Conservation (phyloP, 2,113 vertebrate genomes). For the Syngnathus scovelli region DNA sequence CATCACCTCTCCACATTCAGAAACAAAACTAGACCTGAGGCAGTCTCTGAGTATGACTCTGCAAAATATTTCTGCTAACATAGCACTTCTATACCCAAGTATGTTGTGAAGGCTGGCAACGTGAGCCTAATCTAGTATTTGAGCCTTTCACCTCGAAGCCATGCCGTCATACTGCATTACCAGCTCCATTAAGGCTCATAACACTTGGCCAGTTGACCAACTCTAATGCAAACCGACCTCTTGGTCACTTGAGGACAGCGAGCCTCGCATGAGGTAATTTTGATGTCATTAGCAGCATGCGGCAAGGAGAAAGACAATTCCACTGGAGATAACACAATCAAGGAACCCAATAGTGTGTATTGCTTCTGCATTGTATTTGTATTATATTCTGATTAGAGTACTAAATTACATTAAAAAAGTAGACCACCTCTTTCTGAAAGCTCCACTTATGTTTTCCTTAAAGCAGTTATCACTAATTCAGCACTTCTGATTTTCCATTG, state of each 20-base stretch:
- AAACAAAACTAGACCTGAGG: conserved; percentile 7
- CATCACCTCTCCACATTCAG: too few species aligned
- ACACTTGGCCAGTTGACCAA: conserved; percentile 45
- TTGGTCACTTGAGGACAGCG: conserved; percentile 39
- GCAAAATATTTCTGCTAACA: conserved; percentile 38
- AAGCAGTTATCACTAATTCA: conserved; percentile 59
- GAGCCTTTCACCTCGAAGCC: conserved; percentile 34
- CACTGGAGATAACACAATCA: conserved; percentile 6
- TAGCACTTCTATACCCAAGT: conserved; percentile 40
- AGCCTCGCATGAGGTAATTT: conserved; percentile 27
- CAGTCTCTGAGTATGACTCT: conserved; percentile 33
- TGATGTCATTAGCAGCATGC: conserved; percentile 20
- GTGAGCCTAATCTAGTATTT: conserved; percentile 53
- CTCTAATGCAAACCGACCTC: conserved; percentile 25
- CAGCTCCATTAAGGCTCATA: conserved; percentile 28
- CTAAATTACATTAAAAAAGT: conserved; percentile 33
- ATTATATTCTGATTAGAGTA: conserved; percentile 16
- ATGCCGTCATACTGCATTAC: conserved; percentile 45
- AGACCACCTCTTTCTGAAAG: conserved; percentile 22
- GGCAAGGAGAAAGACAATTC: conserved; percentile 4
- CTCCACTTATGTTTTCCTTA: conserved; percentile 51
- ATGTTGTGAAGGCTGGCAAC: conserved; percentile 41
- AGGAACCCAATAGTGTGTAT: conserved; percentile 12
- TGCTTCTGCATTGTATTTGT: conserved; percentile 4
- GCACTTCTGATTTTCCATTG: conserved; percentile 49